Evolutionary conservation across 2,888 invertebrate genomes (phyloP).

Genomic region (Eupithecia exiguata): DNA sequence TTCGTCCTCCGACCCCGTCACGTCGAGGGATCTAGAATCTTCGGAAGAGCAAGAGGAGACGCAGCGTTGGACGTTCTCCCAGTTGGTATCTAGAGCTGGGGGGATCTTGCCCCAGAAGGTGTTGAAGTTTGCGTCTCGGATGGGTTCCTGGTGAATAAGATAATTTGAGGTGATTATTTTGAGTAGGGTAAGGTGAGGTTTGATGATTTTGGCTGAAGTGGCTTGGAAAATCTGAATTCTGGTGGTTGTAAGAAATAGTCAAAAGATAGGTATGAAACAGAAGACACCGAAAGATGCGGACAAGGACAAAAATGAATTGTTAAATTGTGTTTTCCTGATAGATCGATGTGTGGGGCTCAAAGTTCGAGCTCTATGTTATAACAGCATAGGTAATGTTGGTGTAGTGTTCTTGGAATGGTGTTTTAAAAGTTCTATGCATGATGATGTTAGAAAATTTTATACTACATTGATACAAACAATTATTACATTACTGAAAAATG

Average conservation of each 20-base stretch:
- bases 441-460: too few relatives aligned
- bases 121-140: slow-evolving; percentile 75
- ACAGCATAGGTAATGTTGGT: neutral
- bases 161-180: neutral
- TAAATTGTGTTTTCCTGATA: neutral
- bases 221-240: neutral
- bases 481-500: neutral
- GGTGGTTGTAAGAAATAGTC: neutral
- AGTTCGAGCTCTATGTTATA: too few relatives aligned
- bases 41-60: slow-evolving; percentile 77
- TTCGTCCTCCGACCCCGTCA: slow-evolving; percentile 82
- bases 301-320: too few relatives aligned
- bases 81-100: slow-evolving; percentile 64
- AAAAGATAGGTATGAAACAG: neutral
- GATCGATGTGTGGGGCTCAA: neutral
- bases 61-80: slow-evolving; percentile 70
- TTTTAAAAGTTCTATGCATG: neutral
- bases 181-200: too few relatives aligned
- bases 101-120: slow-evolving; percentile 78
- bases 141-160: slow-evolving; percentile 59
- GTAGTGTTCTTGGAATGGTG: neutral
- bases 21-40: slow-evolving; percentile 79
- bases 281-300: neutral
- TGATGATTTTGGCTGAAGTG: neutral
- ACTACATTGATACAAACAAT: too few relatives aligned